Percentiles rank a stretch among this genome's conserved stretches.
Evolutionary conservation across 2,113 vertebrate genomes (phyloP).

Genomic region (Xyliphius kryptos): DNA sequence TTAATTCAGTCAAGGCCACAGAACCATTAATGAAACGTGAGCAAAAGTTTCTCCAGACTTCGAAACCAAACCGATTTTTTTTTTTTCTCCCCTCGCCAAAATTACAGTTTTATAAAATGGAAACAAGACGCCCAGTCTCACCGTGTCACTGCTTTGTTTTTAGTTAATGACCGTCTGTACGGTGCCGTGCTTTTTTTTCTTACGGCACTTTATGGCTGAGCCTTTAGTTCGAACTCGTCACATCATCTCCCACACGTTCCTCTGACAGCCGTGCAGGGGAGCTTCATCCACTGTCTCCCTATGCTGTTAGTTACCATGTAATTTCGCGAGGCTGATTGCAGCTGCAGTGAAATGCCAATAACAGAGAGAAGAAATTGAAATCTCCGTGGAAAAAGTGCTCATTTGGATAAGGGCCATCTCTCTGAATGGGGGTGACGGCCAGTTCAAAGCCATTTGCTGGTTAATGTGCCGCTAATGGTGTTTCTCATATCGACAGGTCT

Average conservation of each 20-base stretch:
- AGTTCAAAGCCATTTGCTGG: conserved; percentile 59
- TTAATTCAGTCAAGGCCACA: background rate
- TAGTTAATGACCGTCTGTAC: no score
- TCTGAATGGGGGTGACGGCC: conserved; percentile 46
- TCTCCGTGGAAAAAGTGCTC: conserved; percentile 36
- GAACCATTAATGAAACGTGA: conserved; percentile 6
- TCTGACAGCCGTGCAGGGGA: no score
- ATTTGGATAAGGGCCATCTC: conserved; percentile 49
- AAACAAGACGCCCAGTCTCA: no score
- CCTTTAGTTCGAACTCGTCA: no score
- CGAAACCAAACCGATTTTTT: background rate
- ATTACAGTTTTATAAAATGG: no score
- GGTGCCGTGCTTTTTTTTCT: no score
- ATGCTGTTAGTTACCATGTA: conserved; percentile 37
- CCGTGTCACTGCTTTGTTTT: no score
- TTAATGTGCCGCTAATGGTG: conserved; percentile 57
- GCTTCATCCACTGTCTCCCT: background rate
- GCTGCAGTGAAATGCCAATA: conserved; percentile 38
- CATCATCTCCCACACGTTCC: no score
- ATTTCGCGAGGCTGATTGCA: conserved; percentile 47
- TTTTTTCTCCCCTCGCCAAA: background rate
- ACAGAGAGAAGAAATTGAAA: conserved; percentile 31
- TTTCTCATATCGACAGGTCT: conserved; percentile 42
- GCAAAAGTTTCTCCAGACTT: background rate
- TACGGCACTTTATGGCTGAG: no score